Evolutionary conservation across 2,797 vertebrate genomes (phyloP).

Genomic region (Toxotes lorentzi): DNA sequence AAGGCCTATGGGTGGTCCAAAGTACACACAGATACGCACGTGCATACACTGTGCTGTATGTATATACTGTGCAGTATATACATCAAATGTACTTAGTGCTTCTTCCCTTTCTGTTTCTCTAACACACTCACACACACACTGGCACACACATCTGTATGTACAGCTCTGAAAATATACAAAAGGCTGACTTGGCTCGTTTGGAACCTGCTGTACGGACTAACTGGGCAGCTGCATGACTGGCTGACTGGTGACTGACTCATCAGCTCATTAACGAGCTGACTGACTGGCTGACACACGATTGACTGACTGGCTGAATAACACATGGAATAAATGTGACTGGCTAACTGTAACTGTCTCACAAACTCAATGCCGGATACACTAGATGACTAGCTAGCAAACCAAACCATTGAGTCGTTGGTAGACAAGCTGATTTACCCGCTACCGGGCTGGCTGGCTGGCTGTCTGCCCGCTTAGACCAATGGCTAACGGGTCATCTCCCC

Average conservation of each 20-base stretch:
- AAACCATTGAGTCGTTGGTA: neutral
- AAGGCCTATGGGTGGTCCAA: constrained; percentile 84
- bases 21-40: constrained; percentile 62
- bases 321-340: neutral
- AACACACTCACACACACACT: constrained; percentile 30
- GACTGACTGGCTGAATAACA: constrained; percentile 30
- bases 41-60: constrained; percentile 33
- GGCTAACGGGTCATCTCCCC: constrained; percentile 12
- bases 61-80: constrained; percentile 36
- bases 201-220: constrained; percentile 3
- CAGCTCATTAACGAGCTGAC: neutral
- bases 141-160: constrained; percentile 34
- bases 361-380: neutral
- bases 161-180: constrained; percentile 81
- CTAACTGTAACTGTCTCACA: neutral
- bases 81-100: constrained; percentile 36
- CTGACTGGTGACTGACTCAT: constrained; percentile 15
- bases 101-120: constrained; percentile 28
- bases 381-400: neutral
- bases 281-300: constrained; percentile 12
- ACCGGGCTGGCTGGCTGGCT: constrained; percentile 3
- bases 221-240: constrained; percentile 9
- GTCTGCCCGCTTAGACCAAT: neutral
- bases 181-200: constrained; percentile 44
- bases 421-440: neutral